These are phyloP conservation scores for Moxostoma hubbsi DNA, from an alignment of 2,797 vertebrate genomes.

Conservation along the genomic window DNA sequence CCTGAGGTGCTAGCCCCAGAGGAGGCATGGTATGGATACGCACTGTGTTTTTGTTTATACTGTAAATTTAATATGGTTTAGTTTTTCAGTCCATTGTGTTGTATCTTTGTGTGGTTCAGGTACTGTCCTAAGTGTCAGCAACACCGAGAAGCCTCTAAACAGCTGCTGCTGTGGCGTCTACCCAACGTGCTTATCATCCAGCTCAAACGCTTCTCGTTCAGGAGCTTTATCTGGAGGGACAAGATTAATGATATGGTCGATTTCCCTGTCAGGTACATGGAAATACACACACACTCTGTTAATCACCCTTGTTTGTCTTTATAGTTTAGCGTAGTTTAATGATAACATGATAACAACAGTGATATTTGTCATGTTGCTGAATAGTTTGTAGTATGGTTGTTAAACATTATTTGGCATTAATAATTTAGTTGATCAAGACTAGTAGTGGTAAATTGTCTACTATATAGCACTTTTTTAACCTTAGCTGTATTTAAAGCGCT, in stretches of 20 bases:
- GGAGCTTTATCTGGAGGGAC: conserved; percentile 98
- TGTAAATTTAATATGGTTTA: not conserved
- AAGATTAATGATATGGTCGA: conserved; percentile 99
- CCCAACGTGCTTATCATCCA: conserved; percentile 98
- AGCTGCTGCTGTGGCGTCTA: conserved; percentile 94
- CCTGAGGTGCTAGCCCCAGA: conserved; percentile 97
- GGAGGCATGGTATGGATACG: conserved; percentile 89
- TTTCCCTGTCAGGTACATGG: conserved; percentile 90
- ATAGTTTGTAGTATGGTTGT: no score
- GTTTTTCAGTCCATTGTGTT: not conserved
- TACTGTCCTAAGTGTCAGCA: conserved; percentile 99
- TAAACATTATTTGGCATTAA: no score
- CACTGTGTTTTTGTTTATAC: not conserved
- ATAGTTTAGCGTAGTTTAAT: not conserved
- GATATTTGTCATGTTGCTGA: not conserved
- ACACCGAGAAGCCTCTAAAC: conserved; percentile 96
- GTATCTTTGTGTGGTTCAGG: conserved; percentile 71
- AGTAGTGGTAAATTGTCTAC: no score
- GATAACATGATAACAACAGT: not conserved
- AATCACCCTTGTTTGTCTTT: not conserved
- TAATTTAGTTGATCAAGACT: no score
- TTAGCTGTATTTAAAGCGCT: no score
- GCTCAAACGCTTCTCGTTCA: conserved; percentile 98
- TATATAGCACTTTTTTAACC: no score
- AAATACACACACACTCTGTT: not conserved